Evolutionary conservation across 2,797 vertebrate genomes (phyloP), one percentile per base, ranked within the genome.

Genomic region (Tarsius wallacei): DNA sequence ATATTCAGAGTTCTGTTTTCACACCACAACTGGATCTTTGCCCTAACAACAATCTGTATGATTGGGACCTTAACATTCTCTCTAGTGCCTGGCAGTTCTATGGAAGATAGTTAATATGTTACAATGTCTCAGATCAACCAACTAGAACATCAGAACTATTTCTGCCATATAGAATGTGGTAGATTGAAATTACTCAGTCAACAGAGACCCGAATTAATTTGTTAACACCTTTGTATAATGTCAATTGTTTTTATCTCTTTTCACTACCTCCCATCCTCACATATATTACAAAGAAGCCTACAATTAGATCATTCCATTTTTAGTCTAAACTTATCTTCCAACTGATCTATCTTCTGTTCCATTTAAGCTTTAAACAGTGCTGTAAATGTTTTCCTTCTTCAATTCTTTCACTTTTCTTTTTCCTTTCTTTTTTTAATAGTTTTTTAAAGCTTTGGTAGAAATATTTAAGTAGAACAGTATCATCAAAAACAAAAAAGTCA

Each of bases 1-100:
- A 81, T 87, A 93, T 87, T 97, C 89, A 96, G 73, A 84, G 47
- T 70, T 94, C 81, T 90, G 61, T n/a, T 94, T 96, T 97, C 87
- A 90, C 51, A 95, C 49, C 51, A 70, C 36, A 24, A 49, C 55
- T 97, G 97, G 94, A 95, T 87, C 16, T 93, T 83, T 95, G 95
- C 93, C 93, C 63, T 95, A 63, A 89, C n/a, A 83, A 74, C 61
- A 87, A 76, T 93, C 93, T 94, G 77, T 84, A 57, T 91, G 71
- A 59, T 74, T 70, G 90, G 85, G 55, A 94, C 77, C 51, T 89
- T 95, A 91, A 49, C 55, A 90, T 85, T 96, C 36, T 82, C 28
- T 86, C 76, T 68, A 80, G 49, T 33, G 26, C 85, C 51, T 97
- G 31, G 47, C 61, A 93, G 74, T 84, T 94, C 55, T 74, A 5